Evolutionary conservation across 2,888 invertebrate genomes (phyloP).

Genomic region (Spatulosminthurus flaviceps): DNA sequence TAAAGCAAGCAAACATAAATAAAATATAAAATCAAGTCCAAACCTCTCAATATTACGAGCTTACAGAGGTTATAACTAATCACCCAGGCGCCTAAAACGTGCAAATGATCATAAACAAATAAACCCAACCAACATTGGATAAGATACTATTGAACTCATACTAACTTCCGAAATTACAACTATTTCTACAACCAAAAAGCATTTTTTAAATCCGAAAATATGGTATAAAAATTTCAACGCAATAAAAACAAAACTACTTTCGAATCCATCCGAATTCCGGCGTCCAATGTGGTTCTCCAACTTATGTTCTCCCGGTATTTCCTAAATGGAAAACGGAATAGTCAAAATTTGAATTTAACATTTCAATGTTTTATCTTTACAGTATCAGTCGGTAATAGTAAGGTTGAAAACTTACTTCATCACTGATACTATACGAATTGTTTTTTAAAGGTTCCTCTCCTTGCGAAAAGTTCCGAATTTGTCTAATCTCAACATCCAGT

Average conservation of each 20-base stretch:
- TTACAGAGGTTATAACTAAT: conserved; percentile 60
- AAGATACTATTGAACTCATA: conserved; percentile 21
- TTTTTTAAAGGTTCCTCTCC: conserved; percentile 56
- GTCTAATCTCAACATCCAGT: conserved; percentile 60
- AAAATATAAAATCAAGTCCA: conserved; percentile 50
- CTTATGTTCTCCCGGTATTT: conserved; percentile 51
- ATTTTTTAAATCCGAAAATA: too few species aligned
- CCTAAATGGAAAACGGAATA: conserved; percentile 36
- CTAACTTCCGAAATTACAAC: neutral
- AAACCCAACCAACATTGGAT: conserved; percentile 48
- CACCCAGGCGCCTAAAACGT: conserved; percentile 59
- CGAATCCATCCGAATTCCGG: conserved; percentile 54
- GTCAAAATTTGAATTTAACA: too few species aligned
- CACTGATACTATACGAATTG: conserved; percentile 60
- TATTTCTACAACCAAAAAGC: neutral
- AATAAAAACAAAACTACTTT: conserved; percentile 54
- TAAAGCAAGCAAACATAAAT: conserved; percentile 25
- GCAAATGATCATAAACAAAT: conserved; percentile 51
- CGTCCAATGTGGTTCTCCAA: conserved; percentile 56
- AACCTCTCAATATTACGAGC: conserved; percentile 62
- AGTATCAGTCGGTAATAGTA: too few species aligned
- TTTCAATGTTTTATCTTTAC: too few species aligned
- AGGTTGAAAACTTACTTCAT: conserved; percentile 54
- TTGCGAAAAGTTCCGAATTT: conserved; percentile 61
- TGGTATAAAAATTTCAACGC: too few species aligned